phyloP scores from a whole-genome alignment of 1,140 invertebrate genomes.

The Aphelenchoides fujianensis region DNA sequence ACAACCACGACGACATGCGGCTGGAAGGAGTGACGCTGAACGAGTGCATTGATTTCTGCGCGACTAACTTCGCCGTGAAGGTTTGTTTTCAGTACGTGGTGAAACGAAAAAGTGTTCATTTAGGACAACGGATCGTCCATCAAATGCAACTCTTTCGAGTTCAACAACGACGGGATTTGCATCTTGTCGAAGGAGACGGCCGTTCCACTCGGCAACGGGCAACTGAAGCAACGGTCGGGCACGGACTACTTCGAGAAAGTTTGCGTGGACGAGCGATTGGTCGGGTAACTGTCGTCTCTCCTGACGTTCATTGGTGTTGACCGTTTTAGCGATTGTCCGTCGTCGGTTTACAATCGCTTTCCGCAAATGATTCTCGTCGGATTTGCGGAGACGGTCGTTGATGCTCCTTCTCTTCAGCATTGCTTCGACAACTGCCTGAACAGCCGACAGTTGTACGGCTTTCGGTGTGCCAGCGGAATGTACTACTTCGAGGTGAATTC shows the following conservation, averaged over 20 bases:
- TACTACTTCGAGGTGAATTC: conserved; percentile 58
- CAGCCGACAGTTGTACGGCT: conserved; percentile 53
- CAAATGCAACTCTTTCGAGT: conserved; percentile 59
- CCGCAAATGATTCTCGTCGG: conserved; percentile 62
- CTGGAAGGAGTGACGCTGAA: conserved; percentile 33
- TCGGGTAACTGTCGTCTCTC: conserved; percentile 26
- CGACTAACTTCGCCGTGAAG: conserved; percentile 34
- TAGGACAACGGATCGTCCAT: conserved; percentile 35
- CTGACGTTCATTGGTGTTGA: conserved; percentile 16
- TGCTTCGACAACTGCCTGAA: conserved; percentile 62
- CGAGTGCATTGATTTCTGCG: conserved; percentile 51
- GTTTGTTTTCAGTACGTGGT: conserved; percentile 34
- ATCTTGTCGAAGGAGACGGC: conserved; percentile 54
- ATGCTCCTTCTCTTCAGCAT: conserved; percentile 53
- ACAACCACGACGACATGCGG: conserved; percentile 48
- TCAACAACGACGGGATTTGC: conserved; percentile 34
- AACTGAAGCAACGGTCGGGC: conserved; percentile 48
- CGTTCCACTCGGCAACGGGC: conserved; percentile 59
- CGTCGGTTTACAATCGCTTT: conserved; percentile 49
- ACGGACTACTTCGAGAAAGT: conserved; percentile 60
- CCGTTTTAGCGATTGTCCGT: conserved; percentile 52
- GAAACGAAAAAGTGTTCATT: background rate
- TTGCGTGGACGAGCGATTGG: conserved; percentile 53
- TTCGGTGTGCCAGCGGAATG: conserved; percentile 57
- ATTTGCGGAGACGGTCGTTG: conserved; percentile 60